phyloP scores from a whole-genome alignment of 2,113 vertebrate genomes.

The Notarius lentiginosus region DNA sequence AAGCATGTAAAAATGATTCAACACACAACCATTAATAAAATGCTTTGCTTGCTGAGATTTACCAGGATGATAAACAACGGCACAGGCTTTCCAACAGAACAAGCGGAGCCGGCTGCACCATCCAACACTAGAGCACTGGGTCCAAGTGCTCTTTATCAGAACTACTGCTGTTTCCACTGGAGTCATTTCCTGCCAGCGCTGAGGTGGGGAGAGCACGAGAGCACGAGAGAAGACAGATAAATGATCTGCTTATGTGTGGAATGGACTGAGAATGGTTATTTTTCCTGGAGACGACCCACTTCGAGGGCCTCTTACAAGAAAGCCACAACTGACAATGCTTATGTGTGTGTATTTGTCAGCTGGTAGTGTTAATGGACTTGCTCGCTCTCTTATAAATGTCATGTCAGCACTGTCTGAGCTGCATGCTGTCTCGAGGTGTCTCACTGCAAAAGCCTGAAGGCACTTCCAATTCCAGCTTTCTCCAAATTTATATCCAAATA shows the following conservation, averaged over 20 bases:
- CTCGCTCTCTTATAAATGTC: background rate
- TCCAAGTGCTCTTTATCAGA: slow-evolving; percentile 19
- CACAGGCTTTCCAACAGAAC: slow-evolving; percentile 28
- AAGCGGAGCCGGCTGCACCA: background rate
- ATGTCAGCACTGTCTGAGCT: background rate
- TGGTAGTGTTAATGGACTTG: background rate
- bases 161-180: slow-evolving; percentile 11
- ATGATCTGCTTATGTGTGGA: background rate
- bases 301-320: background rate
- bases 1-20: slow-evolving; percentile 3
- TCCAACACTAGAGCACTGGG: background rate
- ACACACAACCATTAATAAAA: background rate
- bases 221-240: slow-evolving; percentile 11
- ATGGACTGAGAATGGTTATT: background rate
- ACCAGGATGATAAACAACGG: slow-evolving; percentile 9
- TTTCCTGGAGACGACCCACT: slow-evolving; percentile 6
- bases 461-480: background rate
- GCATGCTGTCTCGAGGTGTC: slow-evolving; percentile 5
- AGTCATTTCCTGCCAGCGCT: slow-evolving; percentile 24
- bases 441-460: background rate
- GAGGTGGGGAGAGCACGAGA: background rate
- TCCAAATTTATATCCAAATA: background rate
- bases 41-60: background rate
- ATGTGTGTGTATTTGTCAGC: background rate
- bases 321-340: slow-evolving; percentile 2